phyloP scores from a whole-genome alignment of 2,113 vertebrate species.

The Scatophagus argus region DNA sequence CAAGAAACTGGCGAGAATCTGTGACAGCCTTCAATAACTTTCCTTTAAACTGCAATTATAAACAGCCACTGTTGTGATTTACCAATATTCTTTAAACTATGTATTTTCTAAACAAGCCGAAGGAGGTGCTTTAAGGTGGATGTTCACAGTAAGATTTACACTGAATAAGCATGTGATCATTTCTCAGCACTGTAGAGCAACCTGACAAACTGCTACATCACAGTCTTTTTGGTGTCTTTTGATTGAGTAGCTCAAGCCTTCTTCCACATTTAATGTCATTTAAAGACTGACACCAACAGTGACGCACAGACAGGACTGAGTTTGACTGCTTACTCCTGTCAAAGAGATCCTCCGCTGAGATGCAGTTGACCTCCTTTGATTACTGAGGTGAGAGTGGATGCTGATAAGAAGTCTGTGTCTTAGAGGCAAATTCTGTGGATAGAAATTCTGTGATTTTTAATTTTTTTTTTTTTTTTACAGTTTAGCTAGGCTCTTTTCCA shows the following conservation, averaged over 20 bases:
- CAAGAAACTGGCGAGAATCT: slow-evolving; percentile 15
- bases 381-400: slow-evolving; percentile 4
- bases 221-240: slow-evolving; percentile 30
- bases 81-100: background rate
- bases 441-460: no score
- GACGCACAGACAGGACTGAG: slow-evolving; percentile 7
- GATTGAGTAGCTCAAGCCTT: slow-evolving; percentile 12
- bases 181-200: slow-evolving; percentile 35
- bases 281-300: background rate
- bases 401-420: slow-evolving; percentile 26
- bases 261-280: slow-evolving; percentile 23
- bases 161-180: slow-evolving; percentile 7
- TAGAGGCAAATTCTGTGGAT: slow-evolving; percentile 28
- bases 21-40: background rate
- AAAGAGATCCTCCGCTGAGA: slow-evolving; percentile 16
- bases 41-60: background rate
- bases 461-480: no score
- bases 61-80: slow-evolving; percentile 1
- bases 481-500: slow-evolving; percentile 91
- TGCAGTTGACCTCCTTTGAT: slow-evolving; percentile 6
- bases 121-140: background rate
- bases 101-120: slow-evolving; percentile 17
- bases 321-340: slow-evolving; percentile 16
- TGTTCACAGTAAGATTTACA: slow-evolving; percentile 39
- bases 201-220: slow-evolving; percentile 9